Conservation (phyloP, 2,113 vertebrate species). For the Anthoscopus minutus region DNA sequence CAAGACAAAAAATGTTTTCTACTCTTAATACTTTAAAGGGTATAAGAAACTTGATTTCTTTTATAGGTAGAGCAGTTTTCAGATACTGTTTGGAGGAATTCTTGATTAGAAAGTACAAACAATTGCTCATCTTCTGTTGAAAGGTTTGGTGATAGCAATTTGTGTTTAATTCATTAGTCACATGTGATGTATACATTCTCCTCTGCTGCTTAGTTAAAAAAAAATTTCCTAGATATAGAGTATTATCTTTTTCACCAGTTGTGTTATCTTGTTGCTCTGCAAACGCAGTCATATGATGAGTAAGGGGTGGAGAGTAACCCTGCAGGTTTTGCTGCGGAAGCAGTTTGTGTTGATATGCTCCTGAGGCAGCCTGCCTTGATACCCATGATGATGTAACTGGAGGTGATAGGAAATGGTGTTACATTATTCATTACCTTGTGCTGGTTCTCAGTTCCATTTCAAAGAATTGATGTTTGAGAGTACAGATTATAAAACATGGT, state of each 20-base stretch:
- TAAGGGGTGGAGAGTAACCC: not conserved
- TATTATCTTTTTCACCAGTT: not conserved
- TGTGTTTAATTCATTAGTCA: not conserved
- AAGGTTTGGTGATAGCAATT: not conserved
- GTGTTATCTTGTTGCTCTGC: not conserved
- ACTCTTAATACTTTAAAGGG: not conserved
- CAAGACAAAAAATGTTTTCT: not conserved
- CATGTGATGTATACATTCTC: accelerated
- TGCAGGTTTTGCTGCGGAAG: not conserved
- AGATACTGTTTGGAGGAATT: not conserved
- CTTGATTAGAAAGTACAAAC: not conserved
- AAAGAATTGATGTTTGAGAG: not conserved
- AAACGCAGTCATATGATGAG: not conserved
- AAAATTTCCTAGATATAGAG: not conserved
- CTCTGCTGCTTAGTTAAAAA: not conserved
- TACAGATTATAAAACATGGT: not conserved
- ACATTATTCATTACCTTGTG: not conserved
- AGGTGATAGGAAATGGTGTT: not conserved
- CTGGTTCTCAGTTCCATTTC: not conserved
- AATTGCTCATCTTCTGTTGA: not conserved
- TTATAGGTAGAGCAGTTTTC: not conserved
- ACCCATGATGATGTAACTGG: not conserved
- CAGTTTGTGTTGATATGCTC: not conserved
- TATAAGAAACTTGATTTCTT: not conserved
- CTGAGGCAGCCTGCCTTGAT: not conserved